Conservation (phyloP, 2,113 vertebrate genomes). For the Tachuris rubrigastra region DNA sequence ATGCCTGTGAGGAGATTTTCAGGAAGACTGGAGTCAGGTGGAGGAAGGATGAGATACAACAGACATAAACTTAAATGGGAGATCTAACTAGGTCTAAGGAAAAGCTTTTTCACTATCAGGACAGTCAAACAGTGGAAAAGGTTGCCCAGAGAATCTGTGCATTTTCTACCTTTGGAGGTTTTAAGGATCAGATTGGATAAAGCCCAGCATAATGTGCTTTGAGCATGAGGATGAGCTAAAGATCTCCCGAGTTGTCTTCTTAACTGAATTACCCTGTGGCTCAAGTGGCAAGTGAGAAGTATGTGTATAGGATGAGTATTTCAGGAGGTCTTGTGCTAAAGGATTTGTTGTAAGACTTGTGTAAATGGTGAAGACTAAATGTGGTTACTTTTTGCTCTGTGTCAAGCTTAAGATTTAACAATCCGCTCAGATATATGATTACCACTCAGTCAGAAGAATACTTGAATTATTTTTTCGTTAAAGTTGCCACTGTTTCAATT, state of each 20-base stretch:
- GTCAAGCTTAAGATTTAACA: not conserved
- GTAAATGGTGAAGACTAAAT: not conserved
- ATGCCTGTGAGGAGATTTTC: not conserved
- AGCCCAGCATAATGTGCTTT: not conserved
- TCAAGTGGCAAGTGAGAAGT: not conserved
- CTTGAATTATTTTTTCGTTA: not conserved
- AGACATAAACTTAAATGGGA: not conserved
- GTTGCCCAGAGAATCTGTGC: not conserved
- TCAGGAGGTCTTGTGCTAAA: not conserved
- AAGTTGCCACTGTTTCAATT: not conserved
- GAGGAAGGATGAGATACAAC: not conserved
- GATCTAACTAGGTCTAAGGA: not conserved
- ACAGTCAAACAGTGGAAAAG: not conserved
- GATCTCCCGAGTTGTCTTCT: not conserved
- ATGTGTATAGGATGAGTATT: not conserved
- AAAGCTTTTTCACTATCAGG: not conserved
- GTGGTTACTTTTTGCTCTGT: not conserved
- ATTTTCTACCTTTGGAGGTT: not conserved
- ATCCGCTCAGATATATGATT: not conserved
- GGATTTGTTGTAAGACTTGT: not conserved
- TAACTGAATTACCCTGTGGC: not conserved
- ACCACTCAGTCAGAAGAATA: not conserved
- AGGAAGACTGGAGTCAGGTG: not conserved
- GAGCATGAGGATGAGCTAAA: not conserved
- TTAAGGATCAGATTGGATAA: not conserved